Percentiles rank a stretch among this genome's conserved stretches.
These are phyloP conservation scores for Pogona vitticeps DNA, from an alignment of 2,113 vertebrate genomes.

Conservation along the genomic window DNA sequence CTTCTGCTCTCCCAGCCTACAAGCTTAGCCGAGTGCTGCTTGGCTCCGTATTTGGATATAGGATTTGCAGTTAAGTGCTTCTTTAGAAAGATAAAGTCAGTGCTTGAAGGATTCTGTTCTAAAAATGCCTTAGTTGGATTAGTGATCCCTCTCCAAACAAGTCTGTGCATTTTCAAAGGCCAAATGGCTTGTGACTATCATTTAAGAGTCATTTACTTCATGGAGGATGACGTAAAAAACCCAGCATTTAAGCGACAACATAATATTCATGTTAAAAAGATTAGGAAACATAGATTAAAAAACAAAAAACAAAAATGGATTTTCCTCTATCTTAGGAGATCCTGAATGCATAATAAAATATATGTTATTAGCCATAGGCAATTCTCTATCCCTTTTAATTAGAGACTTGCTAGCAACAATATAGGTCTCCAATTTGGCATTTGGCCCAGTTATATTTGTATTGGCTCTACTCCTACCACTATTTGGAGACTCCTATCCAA, in stretches of 20 bases:
- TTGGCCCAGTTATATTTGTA: accelerated
- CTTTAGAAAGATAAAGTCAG: constrained; percentile 51
- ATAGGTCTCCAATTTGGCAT: neutral
- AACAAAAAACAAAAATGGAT: neutral
- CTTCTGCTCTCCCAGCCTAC: neutral
- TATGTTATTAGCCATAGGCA: neutral
- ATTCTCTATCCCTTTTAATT: neutral
- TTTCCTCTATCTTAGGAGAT: neutral
- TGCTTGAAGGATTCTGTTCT: constrained; percentile 56
- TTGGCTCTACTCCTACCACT: neutral
- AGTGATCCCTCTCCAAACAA: constrained; percentile 39
- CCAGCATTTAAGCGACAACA: constrained; percentile 20
- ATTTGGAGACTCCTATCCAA: neutral
- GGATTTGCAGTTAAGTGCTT: constrained; percentile 43
- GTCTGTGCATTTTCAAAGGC: constrained; percentile 42
- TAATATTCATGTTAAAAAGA: constrained; percentile 2
- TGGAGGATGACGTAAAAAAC: constrained; percentile 22
- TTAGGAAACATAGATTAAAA: neutral
- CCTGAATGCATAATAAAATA: neutral
- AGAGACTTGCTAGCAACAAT: neutral
- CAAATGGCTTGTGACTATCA: constrained; percentile 25
- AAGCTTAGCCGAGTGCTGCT: constrained; percentile 1
- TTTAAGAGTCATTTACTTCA: constrained; percentile 29
- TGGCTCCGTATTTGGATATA: constrained; percentile 39
- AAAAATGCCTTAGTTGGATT: constrained; percentile 47